Evolutionary conservation across 2,797 vertebrate genomes (phyloP).

Genomic region (Otus scops): DNA sequence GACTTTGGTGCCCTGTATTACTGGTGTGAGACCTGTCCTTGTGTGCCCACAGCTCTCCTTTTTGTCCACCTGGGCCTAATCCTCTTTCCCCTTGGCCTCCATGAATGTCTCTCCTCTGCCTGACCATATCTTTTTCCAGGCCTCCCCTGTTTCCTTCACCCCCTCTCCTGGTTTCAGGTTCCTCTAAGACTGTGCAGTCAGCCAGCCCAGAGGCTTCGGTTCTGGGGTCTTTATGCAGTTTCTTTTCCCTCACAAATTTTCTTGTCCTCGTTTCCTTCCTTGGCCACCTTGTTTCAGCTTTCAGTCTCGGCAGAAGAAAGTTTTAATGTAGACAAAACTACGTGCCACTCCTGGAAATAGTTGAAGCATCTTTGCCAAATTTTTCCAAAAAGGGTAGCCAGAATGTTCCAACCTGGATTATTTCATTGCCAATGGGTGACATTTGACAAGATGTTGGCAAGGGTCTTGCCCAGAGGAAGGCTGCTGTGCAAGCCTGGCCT

Average conservation of each 20-base stretch:
- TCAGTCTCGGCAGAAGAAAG: not conserved
- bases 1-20: not conserved
- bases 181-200: not conserved
- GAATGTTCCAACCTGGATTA: not conserved
- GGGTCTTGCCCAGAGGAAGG: not conserved
- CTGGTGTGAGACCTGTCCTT: not conserved
- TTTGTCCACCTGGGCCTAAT: not conserved
- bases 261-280: not conserved
- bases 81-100: not conserved
- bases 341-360: fast-evolving
- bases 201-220: not conserved
- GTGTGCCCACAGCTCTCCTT: not conserved
- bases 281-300: not conserved
- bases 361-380: not conserved
- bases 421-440: not conserved
- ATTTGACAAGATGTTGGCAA: not conserved
- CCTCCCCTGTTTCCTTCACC: not conserved
- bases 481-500: not conserved
- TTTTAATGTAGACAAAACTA: not conserved
- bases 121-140: not conserved
- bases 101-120: not conserved
- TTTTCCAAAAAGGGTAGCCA: not conserved
- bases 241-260: not conserved
- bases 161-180: not conserved
- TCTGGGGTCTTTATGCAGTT: not conserved